A percentile compares a stretch with the other conserved stretches of the same genome.
Conservation (phyloP, 1,140 invertebrate species). For the Thrips palmi region DNA sequence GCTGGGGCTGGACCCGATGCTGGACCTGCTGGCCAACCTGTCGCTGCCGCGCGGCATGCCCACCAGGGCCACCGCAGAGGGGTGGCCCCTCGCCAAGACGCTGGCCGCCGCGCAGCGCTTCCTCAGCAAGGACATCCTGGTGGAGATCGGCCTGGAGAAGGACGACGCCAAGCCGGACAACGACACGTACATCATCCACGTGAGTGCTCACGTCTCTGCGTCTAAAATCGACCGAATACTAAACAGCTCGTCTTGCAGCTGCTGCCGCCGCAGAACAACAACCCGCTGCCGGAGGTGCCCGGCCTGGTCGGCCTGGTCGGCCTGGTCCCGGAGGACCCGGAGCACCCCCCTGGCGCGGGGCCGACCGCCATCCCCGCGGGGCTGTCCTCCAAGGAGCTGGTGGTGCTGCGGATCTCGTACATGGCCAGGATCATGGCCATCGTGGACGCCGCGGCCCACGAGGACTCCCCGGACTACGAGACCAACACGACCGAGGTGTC, state of each 20-base stretch:
- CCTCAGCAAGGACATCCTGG: constrained; percentile 15
- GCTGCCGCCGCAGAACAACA: too few relatives aligned
- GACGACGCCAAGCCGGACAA: constrained; percentile 11
- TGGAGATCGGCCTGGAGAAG: constrained; percentile 12
- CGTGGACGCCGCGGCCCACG: constrained; percentile 8
- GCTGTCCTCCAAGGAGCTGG: constrained; percentile 8
- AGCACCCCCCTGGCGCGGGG: constrained; percentile 6
- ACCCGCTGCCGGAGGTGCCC: constrained; percentile 11
- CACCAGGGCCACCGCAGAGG: background rate
- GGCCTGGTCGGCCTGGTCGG: constrained; percentile 13
- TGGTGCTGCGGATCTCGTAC: constrained; percentile 12
- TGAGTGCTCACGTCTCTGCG: too few relatives aligned
- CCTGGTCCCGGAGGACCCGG: constrained; percentile 10
- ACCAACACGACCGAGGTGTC: constrained; percentile 8
- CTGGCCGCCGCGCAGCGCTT: constrained; percentile 15
- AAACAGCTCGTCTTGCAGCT: too few relatives aligned
- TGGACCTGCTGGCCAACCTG: constrained; percentile 10
- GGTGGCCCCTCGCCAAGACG: constrained; percentile 13
- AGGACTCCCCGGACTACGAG: too few relatives aligned
- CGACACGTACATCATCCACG: constrained; percentile 13
- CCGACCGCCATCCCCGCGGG: too few relatives aligned
- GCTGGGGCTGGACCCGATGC: constrained; percentile 15
- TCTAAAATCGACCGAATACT: too few relatives aligned
- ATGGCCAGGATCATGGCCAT: constrained; percentile 13
- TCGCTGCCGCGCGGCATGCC: constrained; percentile 12